Base-by-base conservation (phyloP, 2,888 invertebrate genomes). In the Formica aserva region DNA sequence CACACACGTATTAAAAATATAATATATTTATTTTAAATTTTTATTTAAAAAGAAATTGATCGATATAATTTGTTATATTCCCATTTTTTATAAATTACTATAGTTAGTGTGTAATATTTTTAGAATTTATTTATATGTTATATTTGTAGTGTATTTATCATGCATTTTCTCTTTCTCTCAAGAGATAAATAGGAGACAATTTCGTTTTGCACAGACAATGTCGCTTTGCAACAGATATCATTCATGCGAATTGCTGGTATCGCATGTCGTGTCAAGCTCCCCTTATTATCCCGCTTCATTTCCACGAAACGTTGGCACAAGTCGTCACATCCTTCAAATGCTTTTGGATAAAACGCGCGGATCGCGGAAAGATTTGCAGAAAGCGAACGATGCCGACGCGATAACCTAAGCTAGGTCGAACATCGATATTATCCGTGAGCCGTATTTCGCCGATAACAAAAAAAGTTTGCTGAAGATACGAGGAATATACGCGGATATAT, bases 401-500 rank as follows among this genome's bases (percentile, higher is more conserved):
- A 75, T 74, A 67, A 81, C 63, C 6, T 55, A 63, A 81, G 81
- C 75, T 65, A 38, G 35, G 13, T 41, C 41, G 52, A 63, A 38
- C 62, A 52, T 48, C 69, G 80, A 69, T 71, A 86, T 74, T 82
- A 82, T 77, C 55, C 41, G 74, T 62, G 55, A 74, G 67, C n/a
- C 74, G 72, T 69, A 52, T 67, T 69, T 66, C 29, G 62, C 22
- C 65, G 78, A 80, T 75, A 66, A 52, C n/a, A 66, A 71, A 86
- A 74, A 77, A 76, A 55, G 32, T 81, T 85, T 18, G 35, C 57
- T 45, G 29, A 87, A 86, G 84, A 83, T 76, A 66, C 52, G 71
- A 32, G 62, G 57, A 41, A 22, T 38, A n/a, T 15, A 48, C 69
- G 45, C 45, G 55, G 48, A 41, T 78, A n/a, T 71, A 48, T 26